Evolutionary conservation across 2,888 invertebrate genomes (phyloP).

Genomic region (Tortrix viridana): DNA sequence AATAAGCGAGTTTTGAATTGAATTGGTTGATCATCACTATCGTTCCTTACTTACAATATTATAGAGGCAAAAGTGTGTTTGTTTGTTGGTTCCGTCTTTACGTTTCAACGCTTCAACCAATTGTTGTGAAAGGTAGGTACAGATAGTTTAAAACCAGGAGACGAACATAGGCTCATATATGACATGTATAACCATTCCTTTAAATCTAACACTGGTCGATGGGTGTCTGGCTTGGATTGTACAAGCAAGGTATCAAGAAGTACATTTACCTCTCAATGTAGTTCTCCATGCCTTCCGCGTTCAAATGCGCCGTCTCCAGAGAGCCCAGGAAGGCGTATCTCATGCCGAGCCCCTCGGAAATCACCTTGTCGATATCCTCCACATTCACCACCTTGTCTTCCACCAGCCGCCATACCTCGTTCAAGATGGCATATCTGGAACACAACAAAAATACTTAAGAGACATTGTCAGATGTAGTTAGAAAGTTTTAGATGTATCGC

Average conservation of each 20-base stretch:
- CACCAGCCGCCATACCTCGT: slow-evolving; percentile 96
- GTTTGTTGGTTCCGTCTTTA: too few relatives aligned
- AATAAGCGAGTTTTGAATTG: too few relatives aligned
- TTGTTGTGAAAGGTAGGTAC: too few relatives aligned
- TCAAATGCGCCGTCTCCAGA: slow-evolving; percentile 96
- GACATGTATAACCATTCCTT: too few relatives aligned
- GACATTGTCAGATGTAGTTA: too few relatives aligned
- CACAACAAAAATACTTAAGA: neutral
- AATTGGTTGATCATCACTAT: too few relatives aligned
- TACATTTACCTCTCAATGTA: slow-evolving; percentile 81
- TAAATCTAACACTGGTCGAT: too few relatives aligned
- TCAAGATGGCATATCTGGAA: slow-evolving; percentile 93
- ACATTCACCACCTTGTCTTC: slow-evolving; percentile 93
- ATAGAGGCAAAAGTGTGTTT: too few relatives aligned
- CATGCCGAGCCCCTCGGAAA: slow-evolving; percentile 97
- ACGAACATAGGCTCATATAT: too few relatives aligned
- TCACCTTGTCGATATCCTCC: slow-evolving; percentile 95
- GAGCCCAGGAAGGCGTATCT: slow-evolving; percentile 98
- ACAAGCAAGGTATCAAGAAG: neutral
- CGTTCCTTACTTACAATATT: too few relatives aligned
- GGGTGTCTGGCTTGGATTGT: neutral
- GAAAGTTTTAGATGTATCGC: neutral
- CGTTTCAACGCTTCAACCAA: too few relatives aligned
- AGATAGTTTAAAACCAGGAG: too few relatives aligned
- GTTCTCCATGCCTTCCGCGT: slow-evolving; percentile 92